Evolutionary conservation across 2,113 vertebrate species (phyloP).

Genomic region (Ophthalmolycus amberensis): DNA sequence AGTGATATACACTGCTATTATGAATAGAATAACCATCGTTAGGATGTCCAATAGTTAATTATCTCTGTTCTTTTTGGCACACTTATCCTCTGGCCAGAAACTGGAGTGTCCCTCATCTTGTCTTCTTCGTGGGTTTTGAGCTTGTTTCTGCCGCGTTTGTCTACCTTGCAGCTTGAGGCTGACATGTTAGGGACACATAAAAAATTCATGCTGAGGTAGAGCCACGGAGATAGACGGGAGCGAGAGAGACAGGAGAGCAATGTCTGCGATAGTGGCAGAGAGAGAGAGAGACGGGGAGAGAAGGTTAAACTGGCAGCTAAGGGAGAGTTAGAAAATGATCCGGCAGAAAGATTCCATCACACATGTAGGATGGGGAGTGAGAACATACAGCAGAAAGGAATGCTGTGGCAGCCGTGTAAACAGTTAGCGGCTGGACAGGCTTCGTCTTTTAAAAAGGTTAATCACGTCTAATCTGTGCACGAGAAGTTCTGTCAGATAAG

Average conservation of each 20-base stretch:
- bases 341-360: conserved; percentile 1
- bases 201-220: conserved; percentile 53
- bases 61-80: conserved; percentile 40
- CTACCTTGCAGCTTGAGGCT: conserved; percentile 43
- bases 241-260: conserved; percentile 9
- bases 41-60: conserved; percentile 61
- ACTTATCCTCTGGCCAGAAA: conserved; percentile 24
- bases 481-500: conserved; percentile 58
- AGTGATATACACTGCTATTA: conserved; percentile 79
- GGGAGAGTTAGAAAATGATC: conserved; percentile 13
- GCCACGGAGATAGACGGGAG: conserved; percentile 29
- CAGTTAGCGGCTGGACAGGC: conserved; percentile 65
- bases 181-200: conserved; percentile 57
- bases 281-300: conserved; percentile 3
- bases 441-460: conserved; percentile 79
- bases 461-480: conserved; percentile 80
- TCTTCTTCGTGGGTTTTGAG: conserved; percentile 29
- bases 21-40: conserved; percentile 79
- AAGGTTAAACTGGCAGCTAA: conserved; percentile 35
- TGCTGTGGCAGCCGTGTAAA: conserved; percentile 52
- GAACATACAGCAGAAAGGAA: neutral
- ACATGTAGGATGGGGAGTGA: conserved; percentile 5
- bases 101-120: conserved; percentile 23
- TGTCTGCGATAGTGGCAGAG: conserved; percentile 19
- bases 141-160: conserved; percentile 44